Evolutionary conservation across 2,797 vertebrate species (phyloP), one percentile per base, ranked within the genome.

Genomic region (Tachyglossus aculeatus): DNA sequence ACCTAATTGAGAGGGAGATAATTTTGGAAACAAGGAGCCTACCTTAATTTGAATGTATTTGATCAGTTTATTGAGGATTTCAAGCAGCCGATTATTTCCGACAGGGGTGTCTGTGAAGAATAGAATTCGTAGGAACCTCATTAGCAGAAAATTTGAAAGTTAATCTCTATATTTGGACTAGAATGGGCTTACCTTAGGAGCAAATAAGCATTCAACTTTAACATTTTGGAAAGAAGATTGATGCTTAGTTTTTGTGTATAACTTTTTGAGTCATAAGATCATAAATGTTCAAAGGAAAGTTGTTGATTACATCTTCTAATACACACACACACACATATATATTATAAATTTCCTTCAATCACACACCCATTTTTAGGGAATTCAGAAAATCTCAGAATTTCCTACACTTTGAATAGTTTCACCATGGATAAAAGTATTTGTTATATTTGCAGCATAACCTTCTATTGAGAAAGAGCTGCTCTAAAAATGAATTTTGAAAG

Each of bases 21-120:
- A 2, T 18, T 9, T 31, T 18, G 21, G 10, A 61, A 6, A 32
- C n/a, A 75, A 34, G 4, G 2, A 52, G 12, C 3, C 32, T 92
- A 99, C 98, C 97, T 96, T 97, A 77, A 99, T 94, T 80, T 96
- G 91, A 53, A 97, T 94, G 85, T 98, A 95, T 63, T 90, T 93
- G 78, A 98, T 94, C 78, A 99, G 47, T 83, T 94, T 96, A 82
- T 79, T 96, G 57, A 99, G 86, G 36, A 99, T 87, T 62, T 78
- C 82, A 29, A 95, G 84, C 16, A 98, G 84, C 38, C 95, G 93
- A 78, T 97, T 94, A 90, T 86, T 97, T 92, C 97, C 97, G 85
- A 97, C 92, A 3, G 97, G 95, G 25, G 94, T 81, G 68, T 98
- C 98, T 99, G 71, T 45, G 55, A 85, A 85, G 72, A 81, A 38